Evolutionary conservation across 2,113 vertebrate genomes (phyloP).

Genomic region (Cacatua alba): DNA sequence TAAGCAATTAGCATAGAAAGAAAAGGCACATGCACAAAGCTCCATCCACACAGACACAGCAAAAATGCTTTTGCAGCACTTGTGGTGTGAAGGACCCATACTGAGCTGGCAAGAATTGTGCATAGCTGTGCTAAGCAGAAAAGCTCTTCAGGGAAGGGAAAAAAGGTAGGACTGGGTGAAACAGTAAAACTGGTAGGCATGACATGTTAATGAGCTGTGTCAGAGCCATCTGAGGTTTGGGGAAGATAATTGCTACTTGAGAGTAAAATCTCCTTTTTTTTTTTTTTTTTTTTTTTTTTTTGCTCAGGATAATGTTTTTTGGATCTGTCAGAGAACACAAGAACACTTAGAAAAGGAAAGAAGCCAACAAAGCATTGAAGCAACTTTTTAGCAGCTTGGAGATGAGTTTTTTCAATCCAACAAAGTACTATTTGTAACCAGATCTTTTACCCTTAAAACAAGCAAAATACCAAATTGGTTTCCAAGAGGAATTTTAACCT

Average conservation of each 20-base stretch:
- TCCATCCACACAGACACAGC: background rate
- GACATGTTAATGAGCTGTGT: constrained; percentile 34
- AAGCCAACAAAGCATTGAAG: background rate
- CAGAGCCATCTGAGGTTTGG: constrained; percentile 28
- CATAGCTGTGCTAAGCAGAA: background rate
- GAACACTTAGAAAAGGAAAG: background rate
- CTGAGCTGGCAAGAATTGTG: background rate
- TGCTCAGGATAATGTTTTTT: background rate
- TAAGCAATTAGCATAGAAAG: background rate
- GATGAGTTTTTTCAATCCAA: background rate
- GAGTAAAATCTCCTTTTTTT: background rate
- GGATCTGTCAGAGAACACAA: background rate
- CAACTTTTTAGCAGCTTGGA: background rate
- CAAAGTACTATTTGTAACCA: background rate
- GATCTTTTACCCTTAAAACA: background rate
- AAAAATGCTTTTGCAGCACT: background rate
- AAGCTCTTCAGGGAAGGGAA: constrained; percentile 6
- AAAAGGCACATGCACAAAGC: background rate
- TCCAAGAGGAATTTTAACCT: background rate
- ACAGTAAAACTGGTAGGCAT: background rate
- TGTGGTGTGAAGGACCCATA: background rate
- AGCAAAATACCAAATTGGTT: background rate
- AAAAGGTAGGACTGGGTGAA: background rate
- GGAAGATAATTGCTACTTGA: constrained; percentile 1
- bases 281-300: background rate